phyloP scores from a whole-genome alignment of 2,113 vertebrate genomes.

The Gopherus evgoodei region DNA sequence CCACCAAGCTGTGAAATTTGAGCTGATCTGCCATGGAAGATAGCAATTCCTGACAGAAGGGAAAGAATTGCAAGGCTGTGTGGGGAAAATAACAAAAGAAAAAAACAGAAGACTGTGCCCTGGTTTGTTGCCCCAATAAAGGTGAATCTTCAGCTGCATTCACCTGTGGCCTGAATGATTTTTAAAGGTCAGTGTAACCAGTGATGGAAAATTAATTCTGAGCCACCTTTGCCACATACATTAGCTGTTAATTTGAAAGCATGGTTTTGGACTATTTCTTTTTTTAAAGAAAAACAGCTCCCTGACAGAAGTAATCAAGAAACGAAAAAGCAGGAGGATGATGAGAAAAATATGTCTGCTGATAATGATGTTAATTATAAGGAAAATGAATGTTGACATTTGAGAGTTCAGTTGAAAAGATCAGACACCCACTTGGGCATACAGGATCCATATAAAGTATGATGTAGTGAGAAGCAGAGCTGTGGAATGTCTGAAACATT shows the following conservation, averaged over 20 bases:
- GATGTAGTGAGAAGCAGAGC: neutral
- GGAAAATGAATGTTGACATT: constrained; percentile 61
- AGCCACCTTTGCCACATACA: neutral
- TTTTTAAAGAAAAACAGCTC: neutral
- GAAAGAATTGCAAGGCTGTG: neutral
- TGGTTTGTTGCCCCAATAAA: neutral
- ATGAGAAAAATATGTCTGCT: constrained; percentile 53
- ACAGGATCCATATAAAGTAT: neutral
- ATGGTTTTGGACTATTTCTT: neutral
- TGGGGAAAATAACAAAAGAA: neutral
- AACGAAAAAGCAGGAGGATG: neutral
- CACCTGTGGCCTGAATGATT: neutral
- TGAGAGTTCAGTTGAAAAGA: constrained; percentile 36
- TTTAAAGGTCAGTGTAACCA: neutral
- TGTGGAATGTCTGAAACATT: neutral
- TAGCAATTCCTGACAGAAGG: neutral
- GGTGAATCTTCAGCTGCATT: neutral
- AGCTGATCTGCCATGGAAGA: neutral
- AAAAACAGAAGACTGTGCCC: accelerated
- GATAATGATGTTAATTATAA: constrained; percentile 67
- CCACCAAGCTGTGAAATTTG: constrained; percentile 10
- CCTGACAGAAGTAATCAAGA: constrained; percentile 35
- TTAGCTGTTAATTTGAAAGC: neutral
- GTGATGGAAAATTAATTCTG: neutral
- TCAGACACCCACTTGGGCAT: neutral